Conservation (phyloP, 1,140 invertebrate genomes). For the Saccostrea cuccullata region DNA sequence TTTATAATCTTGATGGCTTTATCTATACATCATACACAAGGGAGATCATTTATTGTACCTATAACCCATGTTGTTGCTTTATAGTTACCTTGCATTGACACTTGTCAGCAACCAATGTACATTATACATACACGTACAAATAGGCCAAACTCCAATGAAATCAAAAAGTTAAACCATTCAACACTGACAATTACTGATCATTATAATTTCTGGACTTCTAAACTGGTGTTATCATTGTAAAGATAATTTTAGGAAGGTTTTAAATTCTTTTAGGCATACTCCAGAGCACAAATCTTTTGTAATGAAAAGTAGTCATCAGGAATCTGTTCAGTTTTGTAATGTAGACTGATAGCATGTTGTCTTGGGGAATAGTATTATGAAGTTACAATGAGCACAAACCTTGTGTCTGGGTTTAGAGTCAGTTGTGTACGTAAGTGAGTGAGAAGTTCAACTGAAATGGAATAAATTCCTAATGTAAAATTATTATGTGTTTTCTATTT, state of each 20-base stretch:
- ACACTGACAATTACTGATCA: background rate
- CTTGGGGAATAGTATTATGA: slow-evolving; percentile 23
- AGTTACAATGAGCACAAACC: slow-evolving; percentile 5
- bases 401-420: slow-evolving; percentile 21
- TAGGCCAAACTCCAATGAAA: background rate
- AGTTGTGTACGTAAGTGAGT: slow-evolving; percentile 20
- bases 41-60: slow-evolving; percentile 10
- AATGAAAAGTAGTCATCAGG: slow-evolving; percentile 12
- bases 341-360: slow-evolving; percentile 20
- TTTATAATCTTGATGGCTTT: slow-evolving; percentile 21
- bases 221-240: slow-evolving; percentile 6
- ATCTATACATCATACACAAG: background rate
- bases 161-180: too few relatives aligned
- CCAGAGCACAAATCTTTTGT: background rate
- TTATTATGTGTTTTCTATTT: background rate
- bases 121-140: background rate
- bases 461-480: slow-evolving; percentile 38
- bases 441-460: slow-evolving; percentile 9
- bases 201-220: background rate
- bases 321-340: slow-evolving; percentile 29
- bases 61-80: slow-evolving; percentile 22
- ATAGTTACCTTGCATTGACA: background rate
- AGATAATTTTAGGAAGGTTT: background rate
- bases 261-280: background rate
- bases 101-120: background rate